Conservation (phyloP, 2,113 vertebrate species). For the Nibea albiflora region DNA sequence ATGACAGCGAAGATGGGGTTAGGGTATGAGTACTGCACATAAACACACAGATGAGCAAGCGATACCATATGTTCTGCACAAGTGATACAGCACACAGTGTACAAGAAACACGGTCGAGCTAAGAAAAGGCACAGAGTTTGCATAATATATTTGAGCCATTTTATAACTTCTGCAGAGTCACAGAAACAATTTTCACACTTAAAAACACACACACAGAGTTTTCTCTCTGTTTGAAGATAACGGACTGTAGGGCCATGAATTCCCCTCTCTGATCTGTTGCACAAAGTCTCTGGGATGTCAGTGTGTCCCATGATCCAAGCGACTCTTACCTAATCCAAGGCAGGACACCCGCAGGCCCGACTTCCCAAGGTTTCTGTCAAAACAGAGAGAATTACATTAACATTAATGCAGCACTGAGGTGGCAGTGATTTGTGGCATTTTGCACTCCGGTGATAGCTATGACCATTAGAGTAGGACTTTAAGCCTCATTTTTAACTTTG, state of each 20-base stretch:
- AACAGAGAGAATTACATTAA: slow-evolving; percentile 72
- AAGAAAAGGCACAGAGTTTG: not conserved
- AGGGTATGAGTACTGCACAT: slow-evolving; percentile 13
- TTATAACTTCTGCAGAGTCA: not conserved
- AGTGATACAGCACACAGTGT: not conserved
- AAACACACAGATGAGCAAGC: slow-evolving; percentile 27
- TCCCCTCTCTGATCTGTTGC: slow-evolving; percentile 19
- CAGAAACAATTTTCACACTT: not conserved
- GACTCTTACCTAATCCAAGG: slow-evolving; percentile 94
- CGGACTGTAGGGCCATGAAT: not conserved
- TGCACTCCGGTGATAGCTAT: not conserved
- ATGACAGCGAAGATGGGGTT: slow-evolving; percentile 36
- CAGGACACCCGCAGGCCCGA: slow-evolving; percentile 97
- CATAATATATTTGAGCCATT: not conserved
- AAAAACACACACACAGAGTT: not conserved
- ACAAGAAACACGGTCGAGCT: not conserved
- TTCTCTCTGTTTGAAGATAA: slow-evolving; percentile 2
- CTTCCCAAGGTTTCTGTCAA: slow-evolving; percentile 96
- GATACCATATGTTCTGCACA: not conserved
- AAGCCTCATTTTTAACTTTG: not conserved
- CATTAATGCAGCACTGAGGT: slow-evolving; percentile 40
- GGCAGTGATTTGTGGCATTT: slow-evolving; percentile 55
- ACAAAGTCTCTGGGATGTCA: slow-evolving; percentile 11
- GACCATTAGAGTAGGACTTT: slow-evolving; percentile 8
- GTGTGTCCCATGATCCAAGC: slow-evolving; percentile 10